phyloP scores from a whole-genome alignment of 2,113 vertebrate genomes.

The Megaceryle torquata region DNA sequence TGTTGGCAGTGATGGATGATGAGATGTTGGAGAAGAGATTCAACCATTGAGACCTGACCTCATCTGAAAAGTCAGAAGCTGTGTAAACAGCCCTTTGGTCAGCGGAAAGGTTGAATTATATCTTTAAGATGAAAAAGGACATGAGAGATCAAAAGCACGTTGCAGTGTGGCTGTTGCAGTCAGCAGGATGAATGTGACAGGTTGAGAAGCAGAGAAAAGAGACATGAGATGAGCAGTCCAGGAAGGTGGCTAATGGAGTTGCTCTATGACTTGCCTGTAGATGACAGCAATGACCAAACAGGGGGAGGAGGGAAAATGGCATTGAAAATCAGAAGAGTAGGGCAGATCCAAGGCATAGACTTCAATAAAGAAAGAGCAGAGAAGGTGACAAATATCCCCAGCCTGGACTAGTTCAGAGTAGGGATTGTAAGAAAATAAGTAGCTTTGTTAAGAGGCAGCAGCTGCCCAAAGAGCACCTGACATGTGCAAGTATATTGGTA shows the following conservation, averaged over 20 bases:
- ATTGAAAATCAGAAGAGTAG: neutral
- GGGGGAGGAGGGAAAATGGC: neutral
- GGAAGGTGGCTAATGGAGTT: neutral
- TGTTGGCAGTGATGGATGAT: neutral
- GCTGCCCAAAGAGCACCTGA: neutral
- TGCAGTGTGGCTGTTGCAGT: neutral
- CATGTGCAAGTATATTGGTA: accelerated
- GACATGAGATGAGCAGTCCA: neutral
- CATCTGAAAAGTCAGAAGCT: neutral
- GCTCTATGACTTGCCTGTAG: neutral
- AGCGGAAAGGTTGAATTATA: neutral
- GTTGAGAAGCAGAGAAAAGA: neutral
- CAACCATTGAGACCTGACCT: neutral
- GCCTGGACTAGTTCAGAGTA: neutral
- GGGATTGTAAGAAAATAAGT: neutral
- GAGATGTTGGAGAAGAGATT: neutral
- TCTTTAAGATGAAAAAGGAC: neutral
- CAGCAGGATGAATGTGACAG: neutral
- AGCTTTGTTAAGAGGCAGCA: neutral
- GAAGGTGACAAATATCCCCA: neutral
- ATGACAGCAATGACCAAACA: neutral
- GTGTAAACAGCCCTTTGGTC: neutral
- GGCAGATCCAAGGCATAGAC: neutral
- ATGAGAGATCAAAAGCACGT: neutral
- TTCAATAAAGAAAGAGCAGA: neutral